These are phyloP conservation scores for Leptodirus hochenwartii DNA, from an alignment of 2,888 invertebrate genomes.

Conservation along the genomic window DNA sequence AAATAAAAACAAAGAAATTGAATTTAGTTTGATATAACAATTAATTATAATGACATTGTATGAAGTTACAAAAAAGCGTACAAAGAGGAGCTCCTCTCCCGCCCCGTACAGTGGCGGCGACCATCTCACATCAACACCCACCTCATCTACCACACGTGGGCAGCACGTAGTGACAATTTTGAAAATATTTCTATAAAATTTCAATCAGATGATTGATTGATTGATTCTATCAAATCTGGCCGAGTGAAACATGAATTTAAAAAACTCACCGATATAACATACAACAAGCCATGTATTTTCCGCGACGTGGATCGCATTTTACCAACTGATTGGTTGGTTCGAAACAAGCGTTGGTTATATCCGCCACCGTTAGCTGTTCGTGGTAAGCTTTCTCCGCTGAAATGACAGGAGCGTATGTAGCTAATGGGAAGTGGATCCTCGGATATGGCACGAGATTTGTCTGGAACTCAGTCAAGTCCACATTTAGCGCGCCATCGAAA, in stretches of 20 bases:
- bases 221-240: not conserved
- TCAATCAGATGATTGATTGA: not conserved
- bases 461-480: constrained; percentile 88
- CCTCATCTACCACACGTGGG: no score
- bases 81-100: no score
- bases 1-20: no score
- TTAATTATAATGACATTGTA: no score
- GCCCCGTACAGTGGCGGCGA: no score
- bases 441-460: constrained; percentile 89
- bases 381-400: constrained; percentile 88
- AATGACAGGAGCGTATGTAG: constrained; percentile 81
- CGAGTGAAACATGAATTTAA: not conserved
- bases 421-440: constrained; percentile 85
- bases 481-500: constrained; percentile 84
- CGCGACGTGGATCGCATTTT: constrained; percentile 78
- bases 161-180: no score
- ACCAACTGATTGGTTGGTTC: constrained; percentile 91
- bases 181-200: not conserved
- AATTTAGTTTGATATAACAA: no score
- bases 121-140: no score
- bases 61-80: no score
- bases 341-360: constrained; percentile 90
- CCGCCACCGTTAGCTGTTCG: constrained; percentile 75
- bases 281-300: constrained; percentile 89
- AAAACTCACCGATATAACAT: constrained; percentile 55